Base-by-base conservation (phyloP, 2,113 vertebrate genomes). In the Bubo bubo region DNA sequence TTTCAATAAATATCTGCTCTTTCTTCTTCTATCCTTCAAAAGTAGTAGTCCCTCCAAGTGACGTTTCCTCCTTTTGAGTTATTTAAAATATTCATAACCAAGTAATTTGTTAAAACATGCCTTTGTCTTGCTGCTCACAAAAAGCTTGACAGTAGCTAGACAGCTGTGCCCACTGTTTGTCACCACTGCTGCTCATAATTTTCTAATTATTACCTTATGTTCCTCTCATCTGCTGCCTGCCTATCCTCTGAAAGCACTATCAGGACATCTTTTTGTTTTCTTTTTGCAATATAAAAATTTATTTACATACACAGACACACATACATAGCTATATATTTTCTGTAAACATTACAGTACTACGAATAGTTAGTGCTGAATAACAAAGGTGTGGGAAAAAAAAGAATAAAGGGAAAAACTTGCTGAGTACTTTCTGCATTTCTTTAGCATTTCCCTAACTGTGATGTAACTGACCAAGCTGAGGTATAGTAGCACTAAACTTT, bases 141-240 rank as follows among this genome's bases (percentile, higher is more conserved):
- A 93, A 95, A 85, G 34, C 64, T 85, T 85, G 56, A 72, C 77
- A 93, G 60, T 68, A 91, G 64, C 76, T 49, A 85, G 52, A 75
- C 87, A 93, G 80, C 39, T 95, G 92, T 95, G 74, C 79, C 49
- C 72, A 80, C 59, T 88, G 81, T 88, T 94, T 93, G 83, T 66
- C 85, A 92, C 45, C 39, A 73, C 26, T 62, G 26, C 6, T 88
- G 67, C 45, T 90, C 21, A 23, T 94, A 94, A 79, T 95, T 91
- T 87, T 88, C 92, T 94, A 93, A 96, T 96, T 90, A 95, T 93
- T 94, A 83, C 92, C 88, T 90, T 93, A 93, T 96, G 93, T 64
- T 95, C n/a, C 32, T 86, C 67, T 95, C 81, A 79, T 79, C 74
- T 96, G 85, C 50, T 88, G 30, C 13, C 45, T 88, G 49, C 53